Conservation (phyloP, 2,888 invertebrate species). For the Marronus borbonicus region DNA sequence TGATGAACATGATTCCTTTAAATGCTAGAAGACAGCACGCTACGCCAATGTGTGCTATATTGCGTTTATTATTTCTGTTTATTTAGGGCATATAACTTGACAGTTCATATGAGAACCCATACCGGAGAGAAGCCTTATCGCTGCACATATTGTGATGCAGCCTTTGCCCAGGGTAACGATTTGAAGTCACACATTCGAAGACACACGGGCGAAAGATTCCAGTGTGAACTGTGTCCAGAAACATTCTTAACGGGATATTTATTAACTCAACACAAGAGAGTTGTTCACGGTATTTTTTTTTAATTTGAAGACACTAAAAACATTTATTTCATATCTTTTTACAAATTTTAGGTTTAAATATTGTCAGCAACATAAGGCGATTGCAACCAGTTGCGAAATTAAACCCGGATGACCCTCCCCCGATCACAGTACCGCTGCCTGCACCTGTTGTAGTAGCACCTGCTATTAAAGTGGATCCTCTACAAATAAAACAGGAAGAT, state of each 20-base stretch:
- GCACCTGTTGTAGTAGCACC: conserved; percentile 36
- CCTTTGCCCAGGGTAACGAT: conserved; percentile 75
- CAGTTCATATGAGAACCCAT: conserved; percentile 75
- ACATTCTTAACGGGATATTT: conserved; percentile 74
- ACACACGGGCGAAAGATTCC: conserved; percentile 75
- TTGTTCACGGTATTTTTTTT: conserved; percentile 65
- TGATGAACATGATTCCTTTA: no score
- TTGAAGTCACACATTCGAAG: conserved; percentile 74
- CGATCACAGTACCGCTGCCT: conserved; percentile 47
- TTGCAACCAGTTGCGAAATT: conserved; percentile 62
- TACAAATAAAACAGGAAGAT: conserved; percentile 21
- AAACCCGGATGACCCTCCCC: conserved; percentile 66
- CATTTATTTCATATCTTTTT: conserved; percentile 1
- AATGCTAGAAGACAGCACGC: no score
- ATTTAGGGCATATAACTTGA: conserved; percentile 73
- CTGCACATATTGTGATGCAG: conserved; percentile 74
- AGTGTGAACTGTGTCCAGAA: conserved; percentile 73
- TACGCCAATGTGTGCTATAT: no score
- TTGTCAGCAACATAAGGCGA: conserved; percentile 69
- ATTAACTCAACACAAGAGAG: conserved; percentile 74
- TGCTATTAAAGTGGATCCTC: conserved; percentile 5
- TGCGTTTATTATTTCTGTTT: conserved; percentile 14
- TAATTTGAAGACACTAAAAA: neutral
- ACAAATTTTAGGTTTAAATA: conserved; percentile 64
- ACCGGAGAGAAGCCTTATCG: conserved; percentile 74